Base-by-base conservation (phyloP, 2,113 vertebrate genomes). In the Salvelinus alpinus region DNA sequence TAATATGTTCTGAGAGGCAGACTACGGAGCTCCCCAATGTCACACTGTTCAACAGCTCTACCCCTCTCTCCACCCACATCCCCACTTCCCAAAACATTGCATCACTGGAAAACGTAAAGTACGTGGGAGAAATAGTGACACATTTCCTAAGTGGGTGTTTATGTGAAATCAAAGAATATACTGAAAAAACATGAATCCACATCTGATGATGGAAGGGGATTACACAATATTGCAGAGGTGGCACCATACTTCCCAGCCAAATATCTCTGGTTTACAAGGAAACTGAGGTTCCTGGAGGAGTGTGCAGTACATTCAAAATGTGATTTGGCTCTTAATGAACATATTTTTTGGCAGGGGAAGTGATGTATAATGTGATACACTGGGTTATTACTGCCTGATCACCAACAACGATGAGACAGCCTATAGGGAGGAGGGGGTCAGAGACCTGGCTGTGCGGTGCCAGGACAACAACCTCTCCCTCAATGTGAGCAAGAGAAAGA, bases 221-320 rank as follows among this genome's bases (percentile, higher is more conserved):
- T n/a, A 22, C n/a, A 22, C 59, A 62, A 62, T 62, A 62, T 62
- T 62, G 59, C 59, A 62, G 59, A 62, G n/a, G 59, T 22, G 59
- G 18, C 59, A 22, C 20, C 6, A 11, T 62, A 22, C 59, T 60
- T 60, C 59, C 59, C n/a, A 16, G 16, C 3, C 38, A 38, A 9
- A 9, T 44, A 44, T 11, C 38, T 44, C 38, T 14, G 54, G 54
- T 57, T 57, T 57, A 57, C 16, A 18, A 44, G 54, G 54, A 62
- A n/a, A n/a, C 59, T 11, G n/a, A 24, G 20, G 59, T 13, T 62
- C n/a, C 18, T 24, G n/a, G 5, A 62, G 59, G 59, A 9, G 59
- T 62, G n/a, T 54, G 12, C 51, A 54, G 51, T 62, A 62, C 59
- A 62, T 62, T 62, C 8, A 13, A 62, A 22, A 62, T n/a, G n/a